A percentile compares a stretch with the other conserved stretches of the same genome.
These are phyloP conservation scores for Empidonax traillii DNA, from an alignment of 2,113 vertebrate species.

Conservation along the genomic window DNA sequence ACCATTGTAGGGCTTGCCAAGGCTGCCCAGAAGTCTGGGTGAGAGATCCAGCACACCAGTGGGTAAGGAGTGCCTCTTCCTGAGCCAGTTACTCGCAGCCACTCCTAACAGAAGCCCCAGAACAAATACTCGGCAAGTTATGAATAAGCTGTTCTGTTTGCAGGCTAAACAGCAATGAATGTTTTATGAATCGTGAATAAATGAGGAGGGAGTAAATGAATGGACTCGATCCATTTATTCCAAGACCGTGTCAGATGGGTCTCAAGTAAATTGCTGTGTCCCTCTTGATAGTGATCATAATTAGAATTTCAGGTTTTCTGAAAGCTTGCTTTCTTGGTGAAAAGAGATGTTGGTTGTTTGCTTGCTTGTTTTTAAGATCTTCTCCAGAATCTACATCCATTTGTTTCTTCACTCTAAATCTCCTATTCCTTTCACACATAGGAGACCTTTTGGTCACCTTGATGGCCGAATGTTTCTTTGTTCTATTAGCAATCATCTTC, in stretches of 20 bases:
- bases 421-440: neutral
- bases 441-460: neutral
- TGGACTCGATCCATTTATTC: neutral
- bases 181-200: neutral
- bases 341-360: neutral
- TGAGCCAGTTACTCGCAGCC: rapidly evolving
- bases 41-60: neutral
- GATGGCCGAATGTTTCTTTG: neutral
- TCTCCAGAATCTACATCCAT: neutral
- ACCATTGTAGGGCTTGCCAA: neutral
- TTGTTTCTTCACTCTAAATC: neutral
- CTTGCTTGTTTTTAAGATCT: neutral
- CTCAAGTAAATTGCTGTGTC: neutral
- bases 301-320: neutral
- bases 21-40: neutral
- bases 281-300: neutral
- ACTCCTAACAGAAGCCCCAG: neutral
- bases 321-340: neutral
- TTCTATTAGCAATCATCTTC: neutral
- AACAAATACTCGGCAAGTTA: neutral
- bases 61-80: neutral
- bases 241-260: neutral
- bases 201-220: neutral
- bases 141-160: neutral
- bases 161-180: neutral